Percentiles rank a stretch among this genome's conserved stretches.
Conservation (phyloP, 2,113 vertebrate species). For the Vanacampus margaritifer region DNA sequence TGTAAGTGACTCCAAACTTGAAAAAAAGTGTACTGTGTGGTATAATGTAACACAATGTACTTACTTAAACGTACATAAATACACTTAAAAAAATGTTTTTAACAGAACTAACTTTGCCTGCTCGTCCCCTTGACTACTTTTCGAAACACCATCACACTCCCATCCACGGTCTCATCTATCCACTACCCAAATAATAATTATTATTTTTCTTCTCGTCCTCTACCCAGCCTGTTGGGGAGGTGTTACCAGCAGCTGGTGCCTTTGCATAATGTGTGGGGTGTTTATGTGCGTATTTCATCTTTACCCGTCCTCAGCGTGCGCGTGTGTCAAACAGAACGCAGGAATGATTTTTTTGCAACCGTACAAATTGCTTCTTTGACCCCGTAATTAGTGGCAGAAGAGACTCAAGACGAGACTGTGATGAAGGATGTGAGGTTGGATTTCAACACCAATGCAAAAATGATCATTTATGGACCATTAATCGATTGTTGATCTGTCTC, state of each 20-base stretch:
- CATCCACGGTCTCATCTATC: slow-evolving; percentile 35
- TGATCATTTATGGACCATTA: slow-evolving; percentile 73
- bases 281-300: slow-evolving; percentile 59
- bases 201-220: slow-evolving; percentile 51
- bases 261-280: slow-evolving; percentile 77
- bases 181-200: slow-evolving; percentile 24
- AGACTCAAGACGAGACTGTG: slow-evolving; percentile 63
- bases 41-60: too few species aligned
- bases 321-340: slow-evolving; percentile 34
- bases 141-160: slow-evolving; percentile 26
- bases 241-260: slow-evolving; percentile 76
- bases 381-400: slow-evolving; percentile 75
- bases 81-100: slow-evolving; percentile 41
- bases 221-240: slow-evolving; percentile 71
- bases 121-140: slow-evolving; percentile 32
- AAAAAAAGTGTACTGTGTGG: too few species aligned
- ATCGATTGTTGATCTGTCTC: slow-evolving; percentile 64
- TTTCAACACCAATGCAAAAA: slow-evolving; percentile 72
- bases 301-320: neutral
- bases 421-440: slow-evolving; percentile 65
- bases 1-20: too few species aligned
- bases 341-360: slow-evolving; percentile 63
- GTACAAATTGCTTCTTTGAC: slow-evolving; percentile 81
- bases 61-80: too few species aligned
- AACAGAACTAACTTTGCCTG: slow-evolving; percentile 30